phyloP scores from a whole-genome alignment of 2,888 invertebrate genomes.

The Noctua comes region DNA sequence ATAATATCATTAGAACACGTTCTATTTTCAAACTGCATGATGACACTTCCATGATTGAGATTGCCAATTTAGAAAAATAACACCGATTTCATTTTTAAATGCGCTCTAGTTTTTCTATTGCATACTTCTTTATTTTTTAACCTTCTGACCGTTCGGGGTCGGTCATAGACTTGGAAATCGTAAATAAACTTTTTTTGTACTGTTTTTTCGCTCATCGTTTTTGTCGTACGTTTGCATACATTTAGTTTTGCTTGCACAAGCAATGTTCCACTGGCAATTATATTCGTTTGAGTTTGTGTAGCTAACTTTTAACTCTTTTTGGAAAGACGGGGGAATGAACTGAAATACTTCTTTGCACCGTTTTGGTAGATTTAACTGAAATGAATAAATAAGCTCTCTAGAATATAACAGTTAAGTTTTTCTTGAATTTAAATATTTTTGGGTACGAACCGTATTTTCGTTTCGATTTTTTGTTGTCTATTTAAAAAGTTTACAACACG shows the following conservation, averaged over 20 bases:
- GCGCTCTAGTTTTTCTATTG: slow-evolving; percentile 10
- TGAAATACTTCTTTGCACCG: slow-evolving; percentile 27
- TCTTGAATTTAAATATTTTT: not conserved
- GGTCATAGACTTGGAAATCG: slow-evolving; percentile 54
- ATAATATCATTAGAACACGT: slow-evolving; percentile 3
- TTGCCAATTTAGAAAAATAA: slow-evolving; percentile 51
- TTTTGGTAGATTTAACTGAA: slow-evolving; percentile 17
- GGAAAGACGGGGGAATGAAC: slow-evolving; percentile 30
- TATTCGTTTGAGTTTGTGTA: slow-evolving; percentile 50
- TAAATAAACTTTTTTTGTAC: slow-evolving; percentile 55
- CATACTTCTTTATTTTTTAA: slow-evolving; percentile 49
- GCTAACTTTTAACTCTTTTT: slow-evolving; percentile 47
- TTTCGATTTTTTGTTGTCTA: not conserved
- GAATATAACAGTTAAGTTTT: not conserved
- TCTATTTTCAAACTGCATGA: slow-evolving; percentile 38
- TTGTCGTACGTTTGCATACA: slow-evolving; percentile 55
- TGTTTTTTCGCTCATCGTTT: slow-evolving; percentile 41
- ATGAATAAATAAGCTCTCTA: not conserved
- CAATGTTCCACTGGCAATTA: slow-evolving; percentile 56
- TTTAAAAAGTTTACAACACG: not conserved
- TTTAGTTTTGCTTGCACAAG: slow-evolving; percentile 54
- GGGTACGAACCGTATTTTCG: not conserved
- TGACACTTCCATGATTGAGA: slow-evolving; percentile 24
- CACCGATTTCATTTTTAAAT: slow-evolving; percentile 24
- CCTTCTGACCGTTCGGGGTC: slow-evolving; percentile 53